These are phyloP conservation scores for Pseudorasbora parva DNA, from an alignment of 2,113 vertebrate genomes.

Conservation along the genomic window DNA sequence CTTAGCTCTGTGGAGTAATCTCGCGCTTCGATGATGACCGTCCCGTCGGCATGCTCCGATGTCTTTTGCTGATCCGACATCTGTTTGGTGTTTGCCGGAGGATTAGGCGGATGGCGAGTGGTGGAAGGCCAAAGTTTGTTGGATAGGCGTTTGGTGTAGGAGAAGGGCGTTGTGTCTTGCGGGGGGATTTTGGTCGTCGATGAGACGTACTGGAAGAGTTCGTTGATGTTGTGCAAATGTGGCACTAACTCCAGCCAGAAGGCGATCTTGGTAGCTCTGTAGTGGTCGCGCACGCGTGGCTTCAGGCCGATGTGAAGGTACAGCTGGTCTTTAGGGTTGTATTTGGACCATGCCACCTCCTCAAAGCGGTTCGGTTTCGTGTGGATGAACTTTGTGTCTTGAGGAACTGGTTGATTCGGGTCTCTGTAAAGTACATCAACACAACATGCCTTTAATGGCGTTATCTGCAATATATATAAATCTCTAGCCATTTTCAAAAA, in stretches of 20 bases:
- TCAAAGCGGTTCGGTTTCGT: constrained; percentile 98
- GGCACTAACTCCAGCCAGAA: constrained; percentile 97
- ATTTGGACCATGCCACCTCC: constrained; percentile 97
- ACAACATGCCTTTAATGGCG: too few species aligned
- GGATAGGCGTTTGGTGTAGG: constrained; percentile 87
- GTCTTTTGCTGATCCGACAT: constrained; percentile 75
- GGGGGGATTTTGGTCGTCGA: constrained; percentile 94
- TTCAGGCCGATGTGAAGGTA: constrained; percentile 97
- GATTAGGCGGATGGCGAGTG: constrained; percentile 82
- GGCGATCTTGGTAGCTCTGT: constrained; percentile 95
- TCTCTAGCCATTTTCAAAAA: too few species aligned
- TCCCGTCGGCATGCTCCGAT: constrained; percentile 72
- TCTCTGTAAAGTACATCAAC: constrained; percentile 75
- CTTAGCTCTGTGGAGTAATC: constrained; percentile 95
- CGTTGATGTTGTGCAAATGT: constrained; percentile 91
- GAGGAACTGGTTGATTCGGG: constrained; percentile 95
- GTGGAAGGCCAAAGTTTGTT: constrained; percentile 84
- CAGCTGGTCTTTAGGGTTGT: constrained; percentile 94
- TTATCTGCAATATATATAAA: too few species aligned
- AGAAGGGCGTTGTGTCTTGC: constrained; percentile 91
- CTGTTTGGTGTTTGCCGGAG: constrained; percentile 67
- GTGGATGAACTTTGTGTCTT: constrained; percentile 98
- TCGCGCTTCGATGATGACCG: constrained; percentile 83
- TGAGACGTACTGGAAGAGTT: constrained; percentile 92
- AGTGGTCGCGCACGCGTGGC: constrained; percentile 92